Evolutionary conservation across 1,140 invertebrate species (phyloP).

Genomic region (Ceratosolen fusciceps): DNA sequence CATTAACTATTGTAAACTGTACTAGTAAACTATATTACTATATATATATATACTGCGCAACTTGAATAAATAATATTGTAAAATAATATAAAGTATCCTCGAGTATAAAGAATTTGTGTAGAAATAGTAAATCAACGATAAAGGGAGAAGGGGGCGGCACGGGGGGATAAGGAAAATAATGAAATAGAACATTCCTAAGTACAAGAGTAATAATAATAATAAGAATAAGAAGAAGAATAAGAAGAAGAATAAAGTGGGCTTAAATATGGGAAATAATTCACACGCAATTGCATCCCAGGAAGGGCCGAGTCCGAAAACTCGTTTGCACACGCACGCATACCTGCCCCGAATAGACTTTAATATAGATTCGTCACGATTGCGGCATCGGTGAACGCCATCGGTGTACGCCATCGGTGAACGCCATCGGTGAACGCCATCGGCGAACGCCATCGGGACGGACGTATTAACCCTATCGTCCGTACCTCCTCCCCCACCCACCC

Average conservation of each 20-base stretch:
- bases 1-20: too few species aligned
- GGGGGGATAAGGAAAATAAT: constrained; percentile 29
- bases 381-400: background rate
- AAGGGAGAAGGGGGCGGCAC: background rate
- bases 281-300: constrained; percentile 1
- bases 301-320: background rate
- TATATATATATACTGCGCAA: too few species aligned
- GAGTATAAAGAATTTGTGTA: too few species aligned
- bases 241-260: constrained; percentile 29
- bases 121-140: too few species aligned
- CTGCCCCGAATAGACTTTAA: background rate
- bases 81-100: too few species aligned
- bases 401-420: background rate
- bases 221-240: background rate
- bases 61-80: too few species aligned
- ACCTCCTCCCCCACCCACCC: too few species aligned
- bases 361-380: constrained; percentile 28
- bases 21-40: too few species aligned
- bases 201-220: background rate
- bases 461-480: too few species aligned
- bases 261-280: constrained; percentile 29
- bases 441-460: background rate
- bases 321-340: background rate
- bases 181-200: background rate
- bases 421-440: background rate